Evolutionary conservation across 2,888 invertebrate species (phyloP).

Genomic region (Nasonovia ribisnigri): DNA sequence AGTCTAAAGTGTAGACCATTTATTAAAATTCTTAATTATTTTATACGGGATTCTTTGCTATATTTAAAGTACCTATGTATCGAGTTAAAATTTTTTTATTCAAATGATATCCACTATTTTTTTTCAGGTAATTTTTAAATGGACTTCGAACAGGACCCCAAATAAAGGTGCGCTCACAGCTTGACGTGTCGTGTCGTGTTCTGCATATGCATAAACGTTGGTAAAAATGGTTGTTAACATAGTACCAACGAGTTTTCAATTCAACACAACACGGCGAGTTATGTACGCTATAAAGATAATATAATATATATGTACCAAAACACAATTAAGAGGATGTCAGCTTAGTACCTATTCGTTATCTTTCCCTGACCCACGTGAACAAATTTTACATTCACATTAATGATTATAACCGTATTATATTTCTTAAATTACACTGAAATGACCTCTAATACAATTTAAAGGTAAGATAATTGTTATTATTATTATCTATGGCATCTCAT

Average conservation of each 20-base stretch:
- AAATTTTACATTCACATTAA: too few relatives aligned
- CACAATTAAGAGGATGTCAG: neutral
- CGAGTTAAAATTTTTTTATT: neutral
- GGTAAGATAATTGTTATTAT: too few relatives aligned
- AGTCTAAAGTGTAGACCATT: neutral
- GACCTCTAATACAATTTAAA: too few relatives aligned
- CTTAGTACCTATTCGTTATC: too few relatives aligned
- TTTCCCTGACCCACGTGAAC: too few relatives aligned
- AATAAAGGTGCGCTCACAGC: neutral
- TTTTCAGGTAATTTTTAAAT: neutral
- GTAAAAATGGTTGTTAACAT: neutral
- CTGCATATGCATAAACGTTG: neutral
- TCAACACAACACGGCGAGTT: neutral
- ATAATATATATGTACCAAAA: neutral
- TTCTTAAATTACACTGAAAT: too few relatives aligned
- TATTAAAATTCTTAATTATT: neutral
- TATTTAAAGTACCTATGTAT: neutral
- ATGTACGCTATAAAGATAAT: neutral
- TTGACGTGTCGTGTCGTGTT: neutral
- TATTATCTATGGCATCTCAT: too few relatives aligned
- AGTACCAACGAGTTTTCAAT: neutral
- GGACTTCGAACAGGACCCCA: neutral
- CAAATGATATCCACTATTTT: neutral
- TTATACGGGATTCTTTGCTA: neutral
- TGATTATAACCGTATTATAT: too few relatives aligned